Base-by-base conservation (phyloP, 2,888 invertebrate species). In the Nephrotoma flavescens region DNA sequence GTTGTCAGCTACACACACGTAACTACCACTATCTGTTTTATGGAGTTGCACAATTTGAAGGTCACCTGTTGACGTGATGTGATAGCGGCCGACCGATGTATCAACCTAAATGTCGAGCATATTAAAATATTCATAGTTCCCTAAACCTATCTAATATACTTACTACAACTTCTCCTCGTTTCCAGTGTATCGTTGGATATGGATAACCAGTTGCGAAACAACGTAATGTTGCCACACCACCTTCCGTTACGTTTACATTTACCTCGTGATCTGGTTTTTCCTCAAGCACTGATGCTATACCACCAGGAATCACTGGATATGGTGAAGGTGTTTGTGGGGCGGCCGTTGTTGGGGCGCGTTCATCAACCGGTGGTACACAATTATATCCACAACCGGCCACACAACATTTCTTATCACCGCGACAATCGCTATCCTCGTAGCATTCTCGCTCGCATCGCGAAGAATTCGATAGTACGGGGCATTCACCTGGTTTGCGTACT, bases 1-100 rank as follows among this genome's bases (percentile, higher is more conserved):
- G 91, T 98, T 98, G 90, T 95, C 95, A 0, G 97, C 98, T 7
- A 95, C 93, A 90, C 98, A 98, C 87, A 96, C 93, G 91, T 98
- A 98, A 11, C 95, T 94, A 52, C 98, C 98, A 41, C 95, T 94
- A 91, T 98, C 98, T 87, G 95, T 94, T 88, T 94, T 94, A 90
- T 95, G 95, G 42, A 97, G 93, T 71, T 96, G 95, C 15, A 96
- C 94, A 88, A 98, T 97, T 91, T 97, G 96, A 86, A 98, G 92
- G 2, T 96, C 94, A 15, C 96, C 96, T 89, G 95, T 95, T 3
- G 92, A 94, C 0, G 94, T 92, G 71, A 94, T 91, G 87, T 97
- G 93, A 91, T 95, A 96, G 87, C 96, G 94, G 41, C 95, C 95
- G 88, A 94, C 93, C 85, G 94, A 93, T 85, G 95, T 94, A 89